These are phyloP conservation scores for Microctenopoma stevenorrisi DNA, from an alignment of 2,797 vertebrate species.

Conservation along the genomic window DNA sequence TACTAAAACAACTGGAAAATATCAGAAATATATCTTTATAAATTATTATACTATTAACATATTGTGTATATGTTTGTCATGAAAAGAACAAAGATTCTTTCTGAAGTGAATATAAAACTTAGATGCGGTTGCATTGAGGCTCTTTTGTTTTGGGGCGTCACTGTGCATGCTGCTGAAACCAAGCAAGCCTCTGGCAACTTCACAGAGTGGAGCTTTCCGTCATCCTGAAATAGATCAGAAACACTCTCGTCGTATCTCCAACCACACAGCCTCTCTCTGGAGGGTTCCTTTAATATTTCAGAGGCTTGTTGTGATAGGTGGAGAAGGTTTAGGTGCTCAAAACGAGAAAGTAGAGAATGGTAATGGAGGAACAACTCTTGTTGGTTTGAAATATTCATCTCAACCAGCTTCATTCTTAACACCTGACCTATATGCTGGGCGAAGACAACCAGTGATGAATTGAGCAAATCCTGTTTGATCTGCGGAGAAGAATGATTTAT, in stretches of 20 bases:
- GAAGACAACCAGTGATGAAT: conserved; percentile 19
- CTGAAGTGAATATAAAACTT: neutral
- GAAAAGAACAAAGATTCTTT: neutral
- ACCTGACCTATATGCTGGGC: neutral
- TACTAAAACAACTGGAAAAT: neutral
- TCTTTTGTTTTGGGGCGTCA: neutral
- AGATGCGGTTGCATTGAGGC: neutral
- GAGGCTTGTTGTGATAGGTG: conserved; percentile 54
- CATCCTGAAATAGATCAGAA: conserved; percentile 67
- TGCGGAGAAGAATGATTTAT: conserved; percentile 4
- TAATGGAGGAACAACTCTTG: conserved; percentile 61
- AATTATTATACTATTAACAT: no score
- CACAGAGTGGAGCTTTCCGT: conserved; percentile 45
- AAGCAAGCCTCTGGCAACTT: conserved; percentile 5
- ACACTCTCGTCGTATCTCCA: conserved; percentile 38
- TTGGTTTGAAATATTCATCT: conserved; percentile 75
- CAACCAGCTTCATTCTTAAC: conserved; percentile 27
- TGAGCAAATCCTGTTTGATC: conserved; percentile 16
- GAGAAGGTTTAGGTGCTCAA: conserved; percentile 66
- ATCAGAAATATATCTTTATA: neutral
- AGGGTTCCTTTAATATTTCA: conserved; percentile 75
- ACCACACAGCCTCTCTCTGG: conserved; percentile 28
- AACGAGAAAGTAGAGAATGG: conserved; percentile 44
- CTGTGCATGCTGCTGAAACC: conserved; percentile 61
- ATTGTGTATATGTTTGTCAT: neutral